Evolutionary conservation across 2,797 vertebrate genomes (phyloP).

Genomic region (Molossus alvarezi): DNA sequence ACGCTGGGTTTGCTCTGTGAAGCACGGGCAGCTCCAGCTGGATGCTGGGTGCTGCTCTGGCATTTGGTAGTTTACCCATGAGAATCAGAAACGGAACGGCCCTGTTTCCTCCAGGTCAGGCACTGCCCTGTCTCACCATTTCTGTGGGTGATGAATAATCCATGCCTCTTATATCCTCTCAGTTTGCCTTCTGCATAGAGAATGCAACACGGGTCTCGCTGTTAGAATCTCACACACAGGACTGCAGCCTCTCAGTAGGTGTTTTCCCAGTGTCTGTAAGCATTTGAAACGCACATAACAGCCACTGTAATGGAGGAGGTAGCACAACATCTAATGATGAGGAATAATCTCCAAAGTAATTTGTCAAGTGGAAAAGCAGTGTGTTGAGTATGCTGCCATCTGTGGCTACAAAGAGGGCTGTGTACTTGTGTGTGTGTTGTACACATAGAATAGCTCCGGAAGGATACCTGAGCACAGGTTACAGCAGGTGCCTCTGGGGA

Average conservation of each 20-base stretch:
- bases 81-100: neutral
- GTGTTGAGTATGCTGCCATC: neutral
- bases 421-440: neutral
- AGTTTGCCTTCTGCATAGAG: neutral
- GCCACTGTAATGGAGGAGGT: neutral
- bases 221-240: slow-evolving; percentile 8
- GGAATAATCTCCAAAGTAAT: neutral
- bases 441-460: neutral
- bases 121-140: neutral
- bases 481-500: neutral
- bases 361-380: neutral
- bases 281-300: neutral
- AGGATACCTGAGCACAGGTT: neutral
- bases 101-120: neutral
- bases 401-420: neutral
- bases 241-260: neutral
- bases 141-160: neutral
- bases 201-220: neutral
- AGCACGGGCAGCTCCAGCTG: neutral
- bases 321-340: neutral
- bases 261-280: neutral
- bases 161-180: neutral
- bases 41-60: neutral
- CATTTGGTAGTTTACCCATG: neutral
- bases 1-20: neutral